A percentile compares a stretch with the other conserved stretches of the same genome.
Evolutionary conservation across 2,113 vertebrate genomes (phyloP).

Genomic region (Poecile atricapillus): DNA sequence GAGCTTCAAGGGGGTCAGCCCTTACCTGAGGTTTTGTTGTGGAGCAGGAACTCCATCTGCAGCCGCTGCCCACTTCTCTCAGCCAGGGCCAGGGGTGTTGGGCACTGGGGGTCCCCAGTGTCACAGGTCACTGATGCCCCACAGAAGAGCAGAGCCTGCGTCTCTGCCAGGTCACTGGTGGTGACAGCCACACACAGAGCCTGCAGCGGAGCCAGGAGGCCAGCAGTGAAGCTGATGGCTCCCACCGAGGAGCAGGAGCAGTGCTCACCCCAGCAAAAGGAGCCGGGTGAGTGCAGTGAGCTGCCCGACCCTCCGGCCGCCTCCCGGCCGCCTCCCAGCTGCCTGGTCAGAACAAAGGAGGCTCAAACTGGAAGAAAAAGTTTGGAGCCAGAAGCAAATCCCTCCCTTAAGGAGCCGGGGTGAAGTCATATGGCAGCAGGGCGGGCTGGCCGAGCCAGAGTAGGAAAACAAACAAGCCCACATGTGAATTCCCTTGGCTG

Average conservation of each 20-base stretch:
- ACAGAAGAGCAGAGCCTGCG: slow-evolving; percentile 88
- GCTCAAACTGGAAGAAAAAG: background rate
- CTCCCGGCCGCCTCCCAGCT: background rate
- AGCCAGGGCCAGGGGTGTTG: slow-evolving; percentile 79
- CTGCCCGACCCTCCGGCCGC: background rate
- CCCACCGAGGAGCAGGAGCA: background rate
- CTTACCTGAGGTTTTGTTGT: slow-evolving; percentile 88
- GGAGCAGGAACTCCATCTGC: slow-evolving; percentile 88
- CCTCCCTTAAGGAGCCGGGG: background rate
- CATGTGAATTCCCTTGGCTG: background rate
- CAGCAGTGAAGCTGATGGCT: background rate
- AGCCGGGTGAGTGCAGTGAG: background rate
- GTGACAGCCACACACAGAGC: slow-evolving; percentile 89
- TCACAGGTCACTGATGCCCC: slow-evolving; percentile 86
- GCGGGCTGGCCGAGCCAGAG: background rate
- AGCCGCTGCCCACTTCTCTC: slow-evolving; percentile 78
- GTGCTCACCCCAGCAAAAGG: background rate
- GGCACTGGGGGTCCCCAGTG: slow-evolving; percentile 75
- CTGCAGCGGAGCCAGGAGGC: slow-evolving; percentile 10
- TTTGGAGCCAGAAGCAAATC: background rate
- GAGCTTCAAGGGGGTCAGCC: background rate
- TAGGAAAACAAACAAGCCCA: slow-evolving; percentile 17
- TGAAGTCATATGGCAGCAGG: slow-evolving; percentile 24
- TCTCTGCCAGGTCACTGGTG: slow-evolving; percentile 89
- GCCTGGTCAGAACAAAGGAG: slow-evolving; percentile 10